phyloP scores from a whole-genome alignment of 53 echinoderm and acorn worm genomes.

The Stichopus horrens region DNA sequence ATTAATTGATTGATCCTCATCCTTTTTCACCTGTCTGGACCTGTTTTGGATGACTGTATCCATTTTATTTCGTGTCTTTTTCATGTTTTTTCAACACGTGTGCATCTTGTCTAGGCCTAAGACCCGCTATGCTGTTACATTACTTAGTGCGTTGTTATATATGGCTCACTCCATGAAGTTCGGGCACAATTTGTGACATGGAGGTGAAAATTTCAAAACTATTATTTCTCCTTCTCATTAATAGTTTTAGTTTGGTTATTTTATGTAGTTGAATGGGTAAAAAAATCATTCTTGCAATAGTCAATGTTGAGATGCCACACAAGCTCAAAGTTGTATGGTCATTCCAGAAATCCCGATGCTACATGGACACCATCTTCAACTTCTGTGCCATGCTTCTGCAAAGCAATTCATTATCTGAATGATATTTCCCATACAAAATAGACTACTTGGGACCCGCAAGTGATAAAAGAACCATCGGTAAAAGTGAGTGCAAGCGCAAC shows the following conservation, averaged over 20 bases:
- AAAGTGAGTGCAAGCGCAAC: neutral
- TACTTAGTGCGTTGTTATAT: too few species aligned
- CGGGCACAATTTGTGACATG: slow-evolving; percentile 7
- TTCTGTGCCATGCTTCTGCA: neutral
- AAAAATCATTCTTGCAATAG: slow-evolving; percentile 3
- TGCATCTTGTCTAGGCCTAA: too few species aligned
- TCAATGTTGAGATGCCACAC: neutral
- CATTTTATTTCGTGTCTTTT: too few species aligned
- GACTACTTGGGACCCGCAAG: slow-evolving; percentile 13
- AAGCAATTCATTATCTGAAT: neutral
- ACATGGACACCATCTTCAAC: slow-evolving; percentile 20
- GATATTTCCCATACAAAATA: slow-evolving; percentile 6
- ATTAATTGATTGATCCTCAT: too few species aligned
- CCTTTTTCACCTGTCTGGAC: too few species aligned
- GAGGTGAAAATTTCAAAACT: slow-evolving; percentile 25
- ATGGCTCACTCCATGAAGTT: slow-evolving; percentile 12
- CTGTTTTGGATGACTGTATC: too few species aligned
- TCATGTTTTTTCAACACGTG: too few species aligned
- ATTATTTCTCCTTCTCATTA: neutral
- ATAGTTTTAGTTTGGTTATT: neutral
- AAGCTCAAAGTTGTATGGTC: slow-evolving; percentile 22
- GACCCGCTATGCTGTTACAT: too few species aligned
- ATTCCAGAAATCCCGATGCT: slow-evolving; percentile 22
- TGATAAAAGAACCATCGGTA: neutral
- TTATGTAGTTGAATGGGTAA: neutral